phyloP scores from a whole-genome alignment of 2,113 vertebrate genomes.

The Sapajus apella region DNA sequence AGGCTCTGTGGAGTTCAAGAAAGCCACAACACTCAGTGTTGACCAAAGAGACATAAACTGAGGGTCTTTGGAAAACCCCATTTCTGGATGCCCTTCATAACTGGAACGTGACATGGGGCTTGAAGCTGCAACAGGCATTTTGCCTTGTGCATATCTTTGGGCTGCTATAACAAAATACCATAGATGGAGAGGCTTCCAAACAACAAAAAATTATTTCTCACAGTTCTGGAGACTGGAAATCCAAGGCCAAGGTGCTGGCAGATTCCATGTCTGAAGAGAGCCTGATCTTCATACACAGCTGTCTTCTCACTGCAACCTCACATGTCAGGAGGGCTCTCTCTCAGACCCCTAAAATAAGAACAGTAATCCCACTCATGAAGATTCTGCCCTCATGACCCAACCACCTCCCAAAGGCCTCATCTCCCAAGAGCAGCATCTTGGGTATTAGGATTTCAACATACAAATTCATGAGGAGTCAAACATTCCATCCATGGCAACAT shows the following conservation, averaged over 20 bases:
- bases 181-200: not conserved
- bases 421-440: not conserved
- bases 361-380: not conserved
- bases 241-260: not conserved
- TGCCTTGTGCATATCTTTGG: not conserved
- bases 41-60: not conserved
- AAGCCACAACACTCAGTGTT: too few relatives aligned
- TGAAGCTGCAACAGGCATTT: not conserved
- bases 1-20: not conserved
- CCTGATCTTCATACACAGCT: not conserved
- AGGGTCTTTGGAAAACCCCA: not conserved
- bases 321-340: not conserved
- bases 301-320: not conserved
- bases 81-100: not conserved
- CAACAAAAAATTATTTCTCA: not conserved
- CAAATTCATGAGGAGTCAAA: rapidly evolving
- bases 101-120: rapidly evolving
- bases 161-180: not conserved
- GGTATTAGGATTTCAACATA: not conserved
- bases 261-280: not conserved
- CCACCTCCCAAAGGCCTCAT: not conserved
- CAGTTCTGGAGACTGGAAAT: not conserved
- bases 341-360: not conserved
- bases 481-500: not conserved
- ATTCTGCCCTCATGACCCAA: not conserved